Evolutionary conservation across 2,797 vertebrate genomes (phyloP), one percentile per base, ranked within the genome.

Genomic region (Pseudochromis fuscus): DNA sequence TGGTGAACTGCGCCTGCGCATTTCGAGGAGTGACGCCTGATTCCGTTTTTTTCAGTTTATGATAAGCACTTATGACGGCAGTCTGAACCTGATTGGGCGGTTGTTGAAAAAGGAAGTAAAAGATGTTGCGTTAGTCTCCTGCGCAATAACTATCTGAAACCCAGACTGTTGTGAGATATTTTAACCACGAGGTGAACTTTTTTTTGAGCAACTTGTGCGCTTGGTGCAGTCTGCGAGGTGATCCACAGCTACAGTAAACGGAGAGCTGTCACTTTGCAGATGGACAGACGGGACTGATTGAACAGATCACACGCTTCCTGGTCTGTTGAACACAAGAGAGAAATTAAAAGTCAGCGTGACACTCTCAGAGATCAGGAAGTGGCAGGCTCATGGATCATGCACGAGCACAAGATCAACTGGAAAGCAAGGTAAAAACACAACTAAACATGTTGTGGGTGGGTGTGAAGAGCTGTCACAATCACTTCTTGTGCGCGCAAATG

Each of bases 401-500:
- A 0, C 58, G 80, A 9, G 15, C 62, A 0, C 65, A 70, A 55
- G 75, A 81, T 25, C 2, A 67, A 0, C 77, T 44, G 10, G 84
- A 75, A 5, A 67, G 3, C 65, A 83, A 89, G 88, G 88, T 89
- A 86, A 81, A 56, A 40, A 1, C 2, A 7, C 16, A 52, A 53
- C 24, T 5, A 21, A 44, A 45, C 10, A 27, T n/a, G n/a, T 42
- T 27, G n/a, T 13, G n/a, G 7, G 18, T 40, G 10, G 40, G 5
- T n/a, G 45, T 15, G 19, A 30, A 10, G 5, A 1, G 27, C 7
- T 24, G n/a, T 19, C 24, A 27, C n/a, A 15, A 30, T 5, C 18
- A 6, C 12, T 3, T 27, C 19, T 24, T 27, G 51, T 19, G 24
- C 38, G 30, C 19, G 12, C 10, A 11, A 3, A 5, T 23, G 1